Evolutionary conservation across 2,113 vertebrate species (phyloP).

Genomic region (Crypturellus undulatus): DNA sequence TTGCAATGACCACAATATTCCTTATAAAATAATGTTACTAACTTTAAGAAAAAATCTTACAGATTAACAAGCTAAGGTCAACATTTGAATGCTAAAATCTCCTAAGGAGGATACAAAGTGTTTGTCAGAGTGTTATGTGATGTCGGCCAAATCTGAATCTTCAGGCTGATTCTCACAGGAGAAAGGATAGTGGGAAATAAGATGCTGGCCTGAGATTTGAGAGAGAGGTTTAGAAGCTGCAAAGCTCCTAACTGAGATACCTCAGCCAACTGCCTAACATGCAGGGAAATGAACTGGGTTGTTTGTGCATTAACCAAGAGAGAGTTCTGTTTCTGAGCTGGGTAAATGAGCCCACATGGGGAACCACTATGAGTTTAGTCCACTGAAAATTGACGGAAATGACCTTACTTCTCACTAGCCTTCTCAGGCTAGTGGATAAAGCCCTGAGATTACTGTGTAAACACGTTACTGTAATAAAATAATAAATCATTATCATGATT

Average conservation of each 20-base stretch:
- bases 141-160: not conserved
- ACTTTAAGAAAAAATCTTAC: not conserved
- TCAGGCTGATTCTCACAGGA: not conserved
- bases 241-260: not conserved
- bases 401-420: not conserved
- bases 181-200: not conserved
- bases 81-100: not conserved
- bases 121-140: not conserved
- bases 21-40: not conserved
- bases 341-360: not conserved
- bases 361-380: not conserved
- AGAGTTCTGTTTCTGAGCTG: not conserved
- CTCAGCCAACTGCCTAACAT: not conserved
- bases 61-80: not conserved
- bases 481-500: not conserved
- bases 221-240: not conserved
- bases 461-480: not conserved
- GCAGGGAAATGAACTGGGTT: not conserved
- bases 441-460: not conserved
- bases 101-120: not conserved
- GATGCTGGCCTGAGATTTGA: not conserved
- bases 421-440: not conserved
- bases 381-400: not conserved
- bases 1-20: slow-evolving; percentile 37
- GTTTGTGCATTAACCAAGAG: not conserved